These are phyloP conservation scores for Mormyrops boulengeri DNA, from an alignment of 2,797 vertebrate species.

Conservation along the genomic window DNA sequence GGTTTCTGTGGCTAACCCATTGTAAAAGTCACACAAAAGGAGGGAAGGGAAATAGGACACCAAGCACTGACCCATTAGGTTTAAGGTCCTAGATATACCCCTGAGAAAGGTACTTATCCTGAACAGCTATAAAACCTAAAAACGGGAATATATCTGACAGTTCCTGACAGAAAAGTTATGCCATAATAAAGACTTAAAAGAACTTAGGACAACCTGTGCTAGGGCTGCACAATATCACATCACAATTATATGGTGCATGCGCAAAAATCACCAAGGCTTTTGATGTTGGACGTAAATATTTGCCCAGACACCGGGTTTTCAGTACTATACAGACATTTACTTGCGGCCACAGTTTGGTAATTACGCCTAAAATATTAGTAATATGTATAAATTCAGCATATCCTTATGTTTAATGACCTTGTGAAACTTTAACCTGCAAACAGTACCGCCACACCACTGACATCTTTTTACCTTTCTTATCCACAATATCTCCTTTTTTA, in stretches of 20 bases:
- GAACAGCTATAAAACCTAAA: background rate
- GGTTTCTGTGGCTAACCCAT: background rate
- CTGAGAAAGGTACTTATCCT: background rate
- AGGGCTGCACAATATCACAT: background rate
- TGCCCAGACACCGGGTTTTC: background rate
- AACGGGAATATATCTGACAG: background rate
- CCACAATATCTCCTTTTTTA: background rate
- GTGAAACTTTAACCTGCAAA: background rate
- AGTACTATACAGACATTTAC: background rate
- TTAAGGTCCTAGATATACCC: background rate
- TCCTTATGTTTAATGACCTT: background rate
- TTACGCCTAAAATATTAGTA: background rate
- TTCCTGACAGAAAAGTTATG: background rate
- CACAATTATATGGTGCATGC: background rate
- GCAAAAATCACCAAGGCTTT: background rate
- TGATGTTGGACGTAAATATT: background rate
- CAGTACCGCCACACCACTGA: too few relatives aligned
- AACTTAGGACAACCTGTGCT: background rate
- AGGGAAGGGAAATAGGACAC: background rate
- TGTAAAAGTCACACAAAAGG: background rate
- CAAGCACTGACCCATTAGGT: background rate
- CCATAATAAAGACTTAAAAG: background rate
- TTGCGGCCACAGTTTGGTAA: background rate
- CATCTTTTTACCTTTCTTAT: too few relatives aligned
- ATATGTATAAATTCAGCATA: background rate